These are phyloP conservation scores for Agrenia bidenticulata DNA, from an alignment of 2,888 invertebrate genomes.

Conservation along the genomic window DNA sequence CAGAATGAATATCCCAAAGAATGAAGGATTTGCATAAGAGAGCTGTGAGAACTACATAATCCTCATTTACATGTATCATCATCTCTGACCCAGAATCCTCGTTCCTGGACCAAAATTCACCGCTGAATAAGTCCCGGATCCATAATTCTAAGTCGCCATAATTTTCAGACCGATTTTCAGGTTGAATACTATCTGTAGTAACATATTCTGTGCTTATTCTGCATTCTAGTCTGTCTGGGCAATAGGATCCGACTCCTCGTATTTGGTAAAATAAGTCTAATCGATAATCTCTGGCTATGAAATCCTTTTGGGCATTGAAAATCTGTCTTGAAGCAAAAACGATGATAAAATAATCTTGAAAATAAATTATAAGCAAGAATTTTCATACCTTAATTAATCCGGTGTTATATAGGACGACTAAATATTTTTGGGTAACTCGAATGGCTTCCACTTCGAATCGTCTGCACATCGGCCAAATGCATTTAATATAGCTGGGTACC, in stretches of 20 bases:
- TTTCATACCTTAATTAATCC: slow-evolving; percentile 13
- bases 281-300: no score
- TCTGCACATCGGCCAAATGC: slow-evolving; percentile 9
- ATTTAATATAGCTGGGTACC: slow-evolving; percentile 20
- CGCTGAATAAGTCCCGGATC: slow-evolving; percentile 24
- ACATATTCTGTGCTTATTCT: no score
- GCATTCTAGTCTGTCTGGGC: no score
- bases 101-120: slow-evolving; percentile 17
- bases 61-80: slow-evolving; percentile 12
- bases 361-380: no score
- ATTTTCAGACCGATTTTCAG: no score
- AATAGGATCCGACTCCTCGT: no score
- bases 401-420: slow-evolving; percentile 27
- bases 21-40: slow-evolving; percentile 17
- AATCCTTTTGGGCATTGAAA: no score
- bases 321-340: no score
- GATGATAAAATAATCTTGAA: no score
- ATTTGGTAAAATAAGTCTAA: no score
- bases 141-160: slow-evolving; percentile 10
- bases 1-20: slow-evolving; percentile 17
- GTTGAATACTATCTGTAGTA: no score
- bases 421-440: slow-evolving; percentile 10
- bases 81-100: slow-evolving; percentile 21
- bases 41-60: slow-evolving; percentile 16
- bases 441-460: slow-evolving; percentile 24